These are phyloP conservation scores for Passer montanus DNA, from an alignment of 2,113 vertebrate species.

Conservation along the genomic window DNA sequence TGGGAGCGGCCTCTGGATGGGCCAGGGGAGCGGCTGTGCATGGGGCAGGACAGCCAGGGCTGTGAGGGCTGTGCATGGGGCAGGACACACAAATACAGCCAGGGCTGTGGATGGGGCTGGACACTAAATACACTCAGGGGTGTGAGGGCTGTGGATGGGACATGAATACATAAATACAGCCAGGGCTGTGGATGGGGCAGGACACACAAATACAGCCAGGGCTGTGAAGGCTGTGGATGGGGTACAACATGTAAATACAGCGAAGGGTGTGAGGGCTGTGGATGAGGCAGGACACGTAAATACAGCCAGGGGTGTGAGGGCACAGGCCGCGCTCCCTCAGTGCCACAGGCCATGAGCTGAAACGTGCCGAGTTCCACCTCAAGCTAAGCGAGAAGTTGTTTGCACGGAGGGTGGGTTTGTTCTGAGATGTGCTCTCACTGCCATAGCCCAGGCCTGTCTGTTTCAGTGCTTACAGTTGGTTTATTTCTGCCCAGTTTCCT, in stretches of 20 bases:
- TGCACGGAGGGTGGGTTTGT: rapidly evolving
- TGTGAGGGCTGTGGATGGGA: too few relatives aligned
- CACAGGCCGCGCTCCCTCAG: not conserved
- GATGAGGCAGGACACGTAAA: not conserved
- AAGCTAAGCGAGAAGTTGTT: not conserved
- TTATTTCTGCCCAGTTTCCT: not conserved
- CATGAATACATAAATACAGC: too few relatives aligned
- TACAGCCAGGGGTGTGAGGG: not conserved
- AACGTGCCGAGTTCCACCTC: not conserved
- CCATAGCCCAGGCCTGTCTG: rapidly evolving
- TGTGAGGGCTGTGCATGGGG: not conserved
- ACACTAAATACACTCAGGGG: too few relatives aligned
- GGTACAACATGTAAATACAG: too few relatives aligned
- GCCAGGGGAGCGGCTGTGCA: not conserved
- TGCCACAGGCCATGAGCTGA: not conserved
- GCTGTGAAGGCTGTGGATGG: too few relatives aligned
- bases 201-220: too few relatives aligned
- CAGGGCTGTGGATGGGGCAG: too few relatives aligned
- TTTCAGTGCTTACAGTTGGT: not conserved
- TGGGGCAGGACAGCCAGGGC: too few relatives aligned
- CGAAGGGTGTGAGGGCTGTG: too few relatives aligned
- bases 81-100: not conserved
- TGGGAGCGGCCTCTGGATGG: not conserved
- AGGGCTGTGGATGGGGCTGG: too few relatives aligned
- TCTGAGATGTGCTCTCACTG: not conserved